Evolutionary conservation across 2,888 invertebrate genomes (phyloP), one percentile per base, ranked within the genome.

Genomic region (Dryobota labecula): DNA sequence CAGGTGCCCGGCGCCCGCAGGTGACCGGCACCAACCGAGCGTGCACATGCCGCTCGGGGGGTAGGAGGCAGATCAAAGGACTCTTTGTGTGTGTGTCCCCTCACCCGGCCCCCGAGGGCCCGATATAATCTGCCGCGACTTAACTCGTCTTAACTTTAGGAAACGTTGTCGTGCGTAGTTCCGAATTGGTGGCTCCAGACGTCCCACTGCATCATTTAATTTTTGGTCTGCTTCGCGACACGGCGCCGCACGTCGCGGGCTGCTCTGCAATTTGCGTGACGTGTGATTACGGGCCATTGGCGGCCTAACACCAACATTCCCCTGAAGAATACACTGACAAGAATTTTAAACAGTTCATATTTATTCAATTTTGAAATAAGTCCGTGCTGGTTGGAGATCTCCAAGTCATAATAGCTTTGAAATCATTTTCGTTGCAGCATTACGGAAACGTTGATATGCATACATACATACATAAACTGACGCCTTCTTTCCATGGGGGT

Each of bases 111-210:
- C 30, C 61, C 24, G 20, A 30, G 18, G 24, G 7, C 24, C 2
- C 18, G 8, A 61, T 76, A 61, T 65, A 65, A 61, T 76, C 72
- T 49, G 30, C 51, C 30, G 20, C 13, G 36, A 58, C 57, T 60
- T 49, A 73, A 63, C 38, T 67, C 33, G 54, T 51, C 67, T 49
- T 45, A 73, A 78, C 78, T 73, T 78, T 33, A 61, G n/a, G 43
- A 73, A 67, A 73, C 73, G 78, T 77, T 73, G 38, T 60, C 53
- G 54, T 56, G 63, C 73, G 57, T 62, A 72, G 36, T 57, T 43
- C 27, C 9, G 20, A 77, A 51, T 66, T 65, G 51, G 24, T 45
- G 45, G 36, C 43, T 5, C n/a, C 51, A 62, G 61, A 62, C 77
- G 38, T 65, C 33, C 51, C 45, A 57, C 56, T 76, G 57, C 71